phyloP scores from a whole-genome alignment of 2,113 vertebrate genomes.

The Sinocyclocheilus anshuiensis region DNA sequence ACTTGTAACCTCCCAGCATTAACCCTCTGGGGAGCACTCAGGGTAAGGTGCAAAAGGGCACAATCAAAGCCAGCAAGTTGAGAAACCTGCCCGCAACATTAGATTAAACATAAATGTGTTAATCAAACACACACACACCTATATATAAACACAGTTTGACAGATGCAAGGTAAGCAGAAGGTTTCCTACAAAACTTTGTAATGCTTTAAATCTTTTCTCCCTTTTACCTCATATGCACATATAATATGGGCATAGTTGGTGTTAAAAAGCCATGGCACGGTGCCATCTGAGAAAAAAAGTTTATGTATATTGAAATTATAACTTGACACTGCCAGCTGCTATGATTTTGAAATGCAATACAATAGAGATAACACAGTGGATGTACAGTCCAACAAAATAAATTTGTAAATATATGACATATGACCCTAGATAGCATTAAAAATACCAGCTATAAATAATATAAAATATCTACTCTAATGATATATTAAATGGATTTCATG shows the following conservation, averaged over 20 bases:
- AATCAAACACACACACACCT: conserved; percentile 40
- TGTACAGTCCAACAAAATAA: neutral
- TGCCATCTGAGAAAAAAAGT: neutral
- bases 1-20: conserved; percentile 62
- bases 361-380: neutral
- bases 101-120: conserved; percentile 24
- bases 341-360: conserved; percentile 6
- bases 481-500: neutral
- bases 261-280: conserved; percentile 3
- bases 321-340: neutral
- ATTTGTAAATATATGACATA: neutral
- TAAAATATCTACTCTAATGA: neutral
- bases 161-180: conserved; percentile 15
- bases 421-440: too few species aligned
- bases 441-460: too few species aligned
- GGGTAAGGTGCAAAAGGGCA: conserved; percentile 70
- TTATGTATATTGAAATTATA: neutral
- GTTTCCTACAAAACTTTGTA: neutral
- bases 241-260: neutral
- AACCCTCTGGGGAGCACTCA: conserved; percentile 66
- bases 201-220: conserved; percentile 6
- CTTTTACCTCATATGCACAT: conserved; percentile 11
- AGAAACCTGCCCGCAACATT: neutral
- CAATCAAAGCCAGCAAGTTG: conserved; percentile 17
- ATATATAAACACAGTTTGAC: conserved; percentile 25